Conservation (phyloP, 2,888 invertebrate species). For the Lypha dubia region DNA sequence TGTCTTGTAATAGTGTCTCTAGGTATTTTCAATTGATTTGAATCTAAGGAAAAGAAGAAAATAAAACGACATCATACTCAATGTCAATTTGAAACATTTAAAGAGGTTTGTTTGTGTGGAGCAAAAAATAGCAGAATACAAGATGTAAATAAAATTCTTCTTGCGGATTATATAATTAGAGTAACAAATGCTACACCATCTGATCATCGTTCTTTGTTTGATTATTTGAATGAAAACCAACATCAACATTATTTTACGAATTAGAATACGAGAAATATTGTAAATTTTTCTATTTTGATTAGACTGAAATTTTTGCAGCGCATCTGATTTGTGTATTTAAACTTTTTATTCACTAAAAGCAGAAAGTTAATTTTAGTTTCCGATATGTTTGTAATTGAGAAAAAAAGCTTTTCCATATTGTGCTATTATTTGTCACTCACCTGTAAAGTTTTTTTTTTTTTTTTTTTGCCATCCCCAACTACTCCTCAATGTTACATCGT, state of each 20-base stretch:
- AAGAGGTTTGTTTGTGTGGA: conserved; percentile 16
- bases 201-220: too few relatives aligned
- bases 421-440: conserved; percentile 16
- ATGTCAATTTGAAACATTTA: conserved; percentile 31
- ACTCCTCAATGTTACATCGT: background rate
- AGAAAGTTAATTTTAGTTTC: too few relatives aligned
- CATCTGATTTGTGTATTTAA: too few relatives aligned
- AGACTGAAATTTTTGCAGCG: too few relatives aligned
- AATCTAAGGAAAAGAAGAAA: conserved; percentile 24
- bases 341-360: too few relatives aligned
- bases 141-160: background rate
- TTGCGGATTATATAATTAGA: too few relatives aligned
- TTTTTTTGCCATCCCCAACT: background rate
- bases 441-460: background rate
- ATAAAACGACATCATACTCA: conserved; percentile 53
- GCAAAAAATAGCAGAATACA: background rate
- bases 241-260: too few relatives aligned
- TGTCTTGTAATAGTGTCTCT: conserved; percentile 51
- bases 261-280: too few relatives aligned
- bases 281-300: too few relatives aligned
- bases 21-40: conserved; percentile 50
- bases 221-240: too few relatives aligned
- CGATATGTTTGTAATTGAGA: too few relatives aligned
- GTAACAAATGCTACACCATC: too few relatives aligned
- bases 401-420: background rate